These are phyloP conservation scores for Alentia gelatinosa DNA, from an alignment of 2,888 invertebrate species.

Conservation along the genomic window DNA sequence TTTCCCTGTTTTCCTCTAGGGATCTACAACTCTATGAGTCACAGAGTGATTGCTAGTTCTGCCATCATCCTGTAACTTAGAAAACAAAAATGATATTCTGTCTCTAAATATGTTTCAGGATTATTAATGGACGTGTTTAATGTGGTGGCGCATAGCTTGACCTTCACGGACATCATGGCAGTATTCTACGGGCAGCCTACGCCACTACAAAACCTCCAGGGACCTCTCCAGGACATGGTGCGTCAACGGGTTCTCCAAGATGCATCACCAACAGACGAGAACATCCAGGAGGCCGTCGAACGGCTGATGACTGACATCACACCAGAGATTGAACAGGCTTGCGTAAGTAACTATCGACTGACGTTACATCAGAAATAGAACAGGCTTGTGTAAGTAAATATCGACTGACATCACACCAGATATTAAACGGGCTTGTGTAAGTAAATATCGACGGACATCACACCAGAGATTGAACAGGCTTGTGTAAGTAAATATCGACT, in stretches of 20 bases:
- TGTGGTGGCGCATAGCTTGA: constrained; percentile 77
- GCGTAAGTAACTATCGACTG: constrained; percentile 80
- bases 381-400: constrained; percentile 81
- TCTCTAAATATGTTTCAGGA: constrained; percentile 32
- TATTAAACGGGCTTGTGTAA: constrained; percentile 81
- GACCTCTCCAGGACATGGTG: constrained; percentile 82
- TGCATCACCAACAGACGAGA: constrained; percentile 78
- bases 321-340: constrained; percentile 79
- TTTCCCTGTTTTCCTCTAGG: too few relatives aligned
- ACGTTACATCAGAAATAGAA: constrained; percentile 81
- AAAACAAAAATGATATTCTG: background rate
- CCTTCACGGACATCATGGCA: constrained; percentile 80
- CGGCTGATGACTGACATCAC: constrained; percentile 81
- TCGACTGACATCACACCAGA: constrained; percentile 80
- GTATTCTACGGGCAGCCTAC: constrained; percentile 80
- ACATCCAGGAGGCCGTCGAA: constrained; percentile 81
- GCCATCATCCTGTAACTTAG: too few relatives aligned
- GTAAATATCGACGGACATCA: constrained; percentile 80
- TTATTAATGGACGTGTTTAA: constrained; percentile 70
- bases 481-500: constrained; percentile 81
- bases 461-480: constrained; percentile 80
- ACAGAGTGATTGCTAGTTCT: too few relatives aligned
- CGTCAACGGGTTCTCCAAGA: constrained; percentile 81
- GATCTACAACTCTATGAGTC: too few relatives aligned
- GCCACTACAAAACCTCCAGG: constrained; percentile 81